These are phyloP conservation scores for Malachius bipustulatus DNA, from an alignment of 2,888 invertebrate species.

Conservation along the genomic window DNA sequence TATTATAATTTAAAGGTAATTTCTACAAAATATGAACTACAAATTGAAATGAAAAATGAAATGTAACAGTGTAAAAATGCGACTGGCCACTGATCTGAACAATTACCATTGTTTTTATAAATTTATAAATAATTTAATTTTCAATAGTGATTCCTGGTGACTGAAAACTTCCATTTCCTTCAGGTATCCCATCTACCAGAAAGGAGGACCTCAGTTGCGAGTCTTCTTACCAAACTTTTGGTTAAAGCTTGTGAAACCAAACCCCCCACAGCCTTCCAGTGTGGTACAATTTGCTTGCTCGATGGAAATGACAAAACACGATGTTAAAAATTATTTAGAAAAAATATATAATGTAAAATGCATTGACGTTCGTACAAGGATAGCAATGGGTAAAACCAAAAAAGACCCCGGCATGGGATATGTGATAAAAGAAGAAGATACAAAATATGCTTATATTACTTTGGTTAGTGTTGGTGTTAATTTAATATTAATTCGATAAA, in stretches of 20 bases:
- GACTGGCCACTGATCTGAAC: too few relatives aligned
- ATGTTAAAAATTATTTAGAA: conserved; percentile 85
- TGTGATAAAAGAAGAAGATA: conserved; percentile 71
- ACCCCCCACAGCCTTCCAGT: conserved; percentile 58
- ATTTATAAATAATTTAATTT: too few relatives aligned
- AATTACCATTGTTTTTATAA: too few relatives aligned
- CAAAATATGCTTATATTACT: conserved; percentile 66
- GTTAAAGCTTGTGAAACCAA: conserved; percentile 79
- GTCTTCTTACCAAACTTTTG: conserved; percentile 94
- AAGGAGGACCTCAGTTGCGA: conserved; percentile 87
- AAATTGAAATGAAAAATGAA: too few relatives aligned
- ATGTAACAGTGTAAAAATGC: too few relatives aligned
- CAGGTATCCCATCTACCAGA: conserved; percentile 84
- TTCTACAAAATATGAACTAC: too few relatives aligned
- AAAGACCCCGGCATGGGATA: conserved; percentile 49
- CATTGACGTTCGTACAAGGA: conserved; percentile 62
- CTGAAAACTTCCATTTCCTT: conserved; percentile 8
- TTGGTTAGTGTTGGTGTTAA: conserved; percentile 45
- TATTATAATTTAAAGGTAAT: too few relatives aligned
- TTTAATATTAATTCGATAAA: conserved; percentile 7
- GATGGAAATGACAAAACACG: conserved; percentile 84
- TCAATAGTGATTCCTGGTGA: neutral
- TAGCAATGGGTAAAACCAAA: conserved; percentile 56
- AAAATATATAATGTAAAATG: conserved; percentile 88
- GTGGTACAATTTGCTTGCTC: conserved; percentile 81